Base-by-base conservation (phyloP, 2,888 invertebrate genomes). In the Erebia epiphron region DNA sequence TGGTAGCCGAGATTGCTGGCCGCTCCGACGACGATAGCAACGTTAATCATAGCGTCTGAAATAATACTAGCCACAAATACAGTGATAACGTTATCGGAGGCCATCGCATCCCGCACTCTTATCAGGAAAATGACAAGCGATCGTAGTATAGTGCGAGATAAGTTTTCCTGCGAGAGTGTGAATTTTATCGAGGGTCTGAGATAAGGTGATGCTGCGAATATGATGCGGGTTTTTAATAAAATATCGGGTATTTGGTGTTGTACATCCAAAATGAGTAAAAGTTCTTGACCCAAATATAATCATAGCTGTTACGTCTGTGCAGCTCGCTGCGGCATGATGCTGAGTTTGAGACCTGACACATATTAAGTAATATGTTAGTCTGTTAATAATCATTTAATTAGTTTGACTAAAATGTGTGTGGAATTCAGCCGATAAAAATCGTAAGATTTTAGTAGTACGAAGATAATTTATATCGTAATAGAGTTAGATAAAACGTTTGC, bases 1-100 rank as follows among this genome's bases (percentile, higher is more conserved):
- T 91, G 90, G 72, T 88, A 92, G 72, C 92, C 93, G 68, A 92
- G 82, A 79, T 92, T 92, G 78, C 88, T 89, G 69, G 87, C 84
- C 61, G 92, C 93, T 69, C 90, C 91, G 16, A 93, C 86, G 3
- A 93, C 88, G 35, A 93, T 80, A 75, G 92, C 92, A 73, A 92
- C 91, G 85, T 86, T 83, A 78, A 82, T 83, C 92, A 93, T 93
- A 83, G 83, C 75, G 80, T 78, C 83, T 82, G 77, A 78, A 80
- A 77, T 81, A 77, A 79, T 80, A 86, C 86, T 88, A 81, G 82
- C 77, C 77, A 79, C 80, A 80, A 82, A 81, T 77, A 75, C 86
- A 80, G 71, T 73, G 79, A 86, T 91, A 77, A 75, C 76, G 70
- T 21, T 76, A 91, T 91, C 91, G 71, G 76, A 80, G 79, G 79